phyloP scores from a whole-genome alignment of 2,113 vertebrate species.

The Limanda limanda region DNA sequence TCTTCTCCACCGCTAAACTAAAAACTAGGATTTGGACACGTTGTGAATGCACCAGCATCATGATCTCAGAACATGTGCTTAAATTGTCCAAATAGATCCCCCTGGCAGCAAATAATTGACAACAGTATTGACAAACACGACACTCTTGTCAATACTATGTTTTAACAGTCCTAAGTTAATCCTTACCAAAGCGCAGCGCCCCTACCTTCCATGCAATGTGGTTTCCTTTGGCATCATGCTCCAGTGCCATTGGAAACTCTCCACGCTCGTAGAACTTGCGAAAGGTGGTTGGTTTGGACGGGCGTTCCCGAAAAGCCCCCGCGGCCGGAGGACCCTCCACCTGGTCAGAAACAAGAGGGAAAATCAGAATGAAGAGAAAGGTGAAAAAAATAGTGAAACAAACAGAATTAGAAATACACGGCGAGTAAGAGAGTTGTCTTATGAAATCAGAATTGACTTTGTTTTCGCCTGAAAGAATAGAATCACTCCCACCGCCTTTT shows the following conservation, averaged over 20 bases:
- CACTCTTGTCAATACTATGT: slow-evolving; percentile 10
- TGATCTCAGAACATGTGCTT: not conserved
- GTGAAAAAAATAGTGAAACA: slow-evolving; percentile 34
- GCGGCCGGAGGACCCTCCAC: slow-evolving; percentile 90
- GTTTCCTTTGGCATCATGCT: slow-evolving; percentile 87
- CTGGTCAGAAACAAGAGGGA: slow-evolving; percentile 70
- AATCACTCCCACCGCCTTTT: slow-evolving; percentile 57
- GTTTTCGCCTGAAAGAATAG: slow-evolving; percentile 61
- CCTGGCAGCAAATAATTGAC: not conserved
- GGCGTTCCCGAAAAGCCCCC: slow-evolving; percentile 89
- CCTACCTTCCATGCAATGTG: slow-evolving; percentile 96
- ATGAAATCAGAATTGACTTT: slow-evolving; percentile 70
- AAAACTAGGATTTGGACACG: not conserved
- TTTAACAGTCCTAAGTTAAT: not conserved
- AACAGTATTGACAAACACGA: not conserved
- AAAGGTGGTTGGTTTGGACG: slow-evolving; percentile 88
- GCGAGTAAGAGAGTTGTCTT: slow-evolving; percentile 54
- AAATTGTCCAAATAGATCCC: not conserved
- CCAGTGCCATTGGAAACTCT: slow-evolving; percentile 91
- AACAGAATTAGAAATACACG: slow-evolving; percentile 31
- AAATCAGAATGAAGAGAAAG: slow-evolving; percentile 13
- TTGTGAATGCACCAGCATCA: not conserved
- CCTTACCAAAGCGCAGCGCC: not conserved
- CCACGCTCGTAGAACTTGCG: slow-evolving; percentile 93
- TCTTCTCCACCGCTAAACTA: too few relatives aligned